Evolutionary conservation across 2,888 invertebrate genomes (phyloP).

Genomic region (Folsomia candida): DNA sequence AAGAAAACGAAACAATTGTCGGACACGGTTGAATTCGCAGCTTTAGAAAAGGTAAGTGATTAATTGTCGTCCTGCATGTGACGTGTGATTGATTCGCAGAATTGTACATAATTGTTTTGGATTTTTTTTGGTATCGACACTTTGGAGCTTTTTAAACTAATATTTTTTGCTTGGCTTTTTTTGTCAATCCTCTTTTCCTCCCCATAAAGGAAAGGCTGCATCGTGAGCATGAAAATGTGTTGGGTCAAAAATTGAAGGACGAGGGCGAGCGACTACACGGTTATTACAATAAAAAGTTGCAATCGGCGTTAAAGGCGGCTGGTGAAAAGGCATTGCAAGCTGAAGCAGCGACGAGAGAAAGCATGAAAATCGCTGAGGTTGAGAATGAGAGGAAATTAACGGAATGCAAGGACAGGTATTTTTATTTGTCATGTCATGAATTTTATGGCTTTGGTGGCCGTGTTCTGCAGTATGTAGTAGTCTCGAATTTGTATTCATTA

Average conservation of each 20-base stretch:
- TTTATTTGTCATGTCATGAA: too few species aligned
- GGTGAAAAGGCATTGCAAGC: conserved; percentile 38
- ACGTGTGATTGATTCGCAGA: too few species aligned
- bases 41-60: neutral
- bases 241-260: conserved; percentile 29
- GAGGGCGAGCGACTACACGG: conserved; percentile 44
- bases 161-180: neutral
- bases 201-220: neutral
- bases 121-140: neutral
- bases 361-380: conserved; percentile 32
- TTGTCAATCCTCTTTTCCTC: neutral
- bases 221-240: conserved; percentile 9
- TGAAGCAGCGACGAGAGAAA: conserved; percentile 34
- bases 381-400: conserved; percentile 35
- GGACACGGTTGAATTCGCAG: too few species aligned
- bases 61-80: neutral
- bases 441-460: neutral
- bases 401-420: conserved; percentile 40
- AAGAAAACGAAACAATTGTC: too few species aligned
- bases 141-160: neutral
- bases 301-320: conserved; percentile 39
- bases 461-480: too few species aligned
- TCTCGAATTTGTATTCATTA: neutral
- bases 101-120: too few species aligned
- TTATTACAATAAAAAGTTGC: conserved; percentile 44